Evolutionary conservation across 53 echinoderm and acorn worm species (phyloP), one percentile per base, ranked within the genome.

Genomic region (Paracentrotus lividus): DNA sequence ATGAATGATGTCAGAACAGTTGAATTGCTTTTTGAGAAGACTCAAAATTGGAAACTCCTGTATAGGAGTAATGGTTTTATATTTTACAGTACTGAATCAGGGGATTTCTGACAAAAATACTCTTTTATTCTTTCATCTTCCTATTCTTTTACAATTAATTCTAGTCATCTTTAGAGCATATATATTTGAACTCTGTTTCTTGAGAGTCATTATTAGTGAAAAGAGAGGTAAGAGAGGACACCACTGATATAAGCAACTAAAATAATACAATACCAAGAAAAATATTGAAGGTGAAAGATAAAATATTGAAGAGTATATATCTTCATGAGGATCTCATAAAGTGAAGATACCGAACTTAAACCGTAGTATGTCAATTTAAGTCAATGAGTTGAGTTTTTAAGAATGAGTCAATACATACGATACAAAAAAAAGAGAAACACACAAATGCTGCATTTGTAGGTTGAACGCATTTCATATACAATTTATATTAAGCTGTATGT

Each of bases 371-470:
- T n/a, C n/a, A n/a, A n/a, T n/a, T n/a, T n/a, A n/a, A n/a, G n/a
- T n/a, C n/a, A n/a, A n/a, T n/a, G n/a, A n/a, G n/a, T n/a, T n/a
- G n/a, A n/a, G n/a, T n/a, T n/a, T n/a, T n/a, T n/a, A n/a, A n/a
- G n/a, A n/a, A 64, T 29, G 64, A 64, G 64, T 10, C 27, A 7
- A 57, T 0, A 57, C 57, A 57, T 14, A 57, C 18, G 57, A 57
- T 27, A 26, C 0, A 64, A 31, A 64, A 29, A n/a, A n/a, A n/a
- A n/a, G n/a, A n/a, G n/a, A 64, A 1, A 29, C 64, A 27, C 64
- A 49, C 81, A 81, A 8, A 81, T 81, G 81, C 81, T 81, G 81
- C 81, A 81, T 47, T n/a, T 10, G 81, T 81, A 47, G 47, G 26
- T 20, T 38, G 4, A 40, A 72, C 5, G 31, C 23, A 81, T 81